Evolutionary conservation across 2,888 invertebrate genomes (phyloP).

Genomic region (Phyllotreta cruciferae): DNA sequence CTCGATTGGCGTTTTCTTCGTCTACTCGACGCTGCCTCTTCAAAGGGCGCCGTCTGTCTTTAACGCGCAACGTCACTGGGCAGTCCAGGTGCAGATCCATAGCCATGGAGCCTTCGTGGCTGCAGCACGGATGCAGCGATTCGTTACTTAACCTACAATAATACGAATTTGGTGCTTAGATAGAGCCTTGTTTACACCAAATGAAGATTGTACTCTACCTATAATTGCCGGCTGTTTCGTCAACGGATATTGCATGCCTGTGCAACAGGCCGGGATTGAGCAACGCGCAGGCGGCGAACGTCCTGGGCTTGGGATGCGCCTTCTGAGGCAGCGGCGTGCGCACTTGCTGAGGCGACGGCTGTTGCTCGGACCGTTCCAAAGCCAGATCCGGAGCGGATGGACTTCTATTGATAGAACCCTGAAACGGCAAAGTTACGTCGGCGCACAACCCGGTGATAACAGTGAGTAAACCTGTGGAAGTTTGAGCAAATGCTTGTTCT

Average conservation of each 20-base stretch:
- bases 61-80: conserved; percentile 64
- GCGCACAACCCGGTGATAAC: too few species aligned
- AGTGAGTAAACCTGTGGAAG: conserved; percentile 46
- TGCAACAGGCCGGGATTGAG: conserved; percentile 72
- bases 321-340: conserved; percentile 34
- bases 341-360: conserved; percentile 42
- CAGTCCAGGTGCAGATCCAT: conserved; percentile 76
- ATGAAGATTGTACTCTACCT: conserved; percentile 46
- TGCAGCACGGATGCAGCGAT: conserved; percentile 66
- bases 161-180: neutral
- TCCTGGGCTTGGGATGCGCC: conserved; percentile 41
- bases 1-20: conserved; percentile 67
- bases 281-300: conserved; percentile 63
- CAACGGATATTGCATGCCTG: conserved; percentile 83
- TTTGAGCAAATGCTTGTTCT: conserved; percentile 50
- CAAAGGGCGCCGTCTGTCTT: conserved; percentile 73
- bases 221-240: conserved; percentile 67
- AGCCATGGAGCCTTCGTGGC: conserved; percentile 74
- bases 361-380: conserved; percentile 54
- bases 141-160: conserved; percentile 60
- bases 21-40: conserved; percentile 78
- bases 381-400: conserved; percentile 69
- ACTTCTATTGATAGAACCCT: conserved; percentile 61
- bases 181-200: too few species aligned
- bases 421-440: too few species aligned